Conservation (phyloP, 1,140 invertebrate species). For the Drosophila yakuba region DNA sequence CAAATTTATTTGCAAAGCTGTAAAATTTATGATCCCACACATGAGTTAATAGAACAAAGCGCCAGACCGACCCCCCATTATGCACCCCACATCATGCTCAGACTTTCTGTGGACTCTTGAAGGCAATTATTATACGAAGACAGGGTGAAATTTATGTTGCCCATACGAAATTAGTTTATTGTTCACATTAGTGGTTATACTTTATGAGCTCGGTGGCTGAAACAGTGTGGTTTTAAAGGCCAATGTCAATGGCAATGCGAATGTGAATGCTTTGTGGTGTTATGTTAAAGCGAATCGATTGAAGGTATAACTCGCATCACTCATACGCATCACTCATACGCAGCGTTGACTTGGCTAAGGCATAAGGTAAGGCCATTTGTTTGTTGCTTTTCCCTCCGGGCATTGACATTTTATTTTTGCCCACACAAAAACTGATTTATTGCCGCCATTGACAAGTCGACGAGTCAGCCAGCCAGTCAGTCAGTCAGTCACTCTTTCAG, state of each 20-base stretch:
- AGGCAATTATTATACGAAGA: neutral
- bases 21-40: slow-evolving; percentile 76
- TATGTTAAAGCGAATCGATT: slow-evolving; percentile 21
- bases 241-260: neutral
- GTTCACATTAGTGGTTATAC: slow-evolving; percentile 54
- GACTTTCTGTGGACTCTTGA: slow-evolving; percentile 3
- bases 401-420: slow-evolving; percentile 62
- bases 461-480: slow-evolving; percentile 26
- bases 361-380: slow-evolving; percentile 24
- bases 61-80: neutral
- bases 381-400: slow-evolving; percentile 5
- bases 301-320: slow-evolving; percentile 23
- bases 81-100: slow-evolving; percentile 9
- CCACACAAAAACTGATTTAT: slow-evolving; percentile 64
- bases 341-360: slow-evolving; percentile 31
- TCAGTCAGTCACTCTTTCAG: slow-evolving; percentile 10
- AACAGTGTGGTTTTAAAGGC: slow-evolving; percentile 36
- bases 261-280: neutral
- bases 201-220: slow-evolving; percentile 23
- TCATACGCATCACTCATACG: slow-evolving; percentile 68
- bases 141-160: slow-evolving; percentile 61
- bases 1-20: slow-evolving; percentile 72
- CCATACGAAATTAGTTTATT: slow-evolving; percentile 74
- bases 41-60: slow-evolving; percentile 79
- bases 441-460: slow-evolving; percentile 70